Percentiles rank a stretch among this genome's conserved stretches.
Conservation (phyloP, 2,797 vertebrate species). For the Strix occidentalis region DNA sequence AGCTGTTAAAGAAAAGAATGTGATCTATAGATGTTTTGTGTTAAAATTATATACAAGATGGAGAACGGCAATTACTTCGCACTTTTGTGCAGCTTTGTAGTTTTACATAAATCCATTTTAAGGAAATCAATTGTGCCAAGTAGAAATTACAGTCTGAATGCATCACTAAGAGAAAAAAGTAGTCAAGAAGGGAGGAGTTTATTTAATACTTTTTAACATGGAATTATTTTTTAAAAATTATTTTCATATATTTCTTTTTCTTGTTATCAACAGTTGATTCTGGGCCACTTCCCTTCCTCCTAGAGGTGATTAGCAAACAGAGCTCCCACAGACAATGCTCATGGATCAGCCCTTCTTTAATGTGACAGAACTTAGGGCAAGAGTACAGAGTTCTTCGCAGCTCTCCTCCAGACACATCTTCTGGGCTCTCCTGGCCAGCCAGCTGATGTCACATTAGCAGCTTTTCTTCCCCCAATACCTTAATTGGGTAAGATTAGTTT, state of each 20-base stretch:
- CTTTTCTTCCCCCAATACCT: neutral
- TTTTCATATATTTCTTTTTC: neutral
- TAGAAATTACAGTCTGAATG: neutral
- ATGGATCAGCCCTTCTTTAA: neutral
- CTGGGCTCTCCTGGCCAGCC: neutral
- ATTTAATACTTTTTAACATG: neutral
- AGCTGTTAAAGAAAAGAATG: neutral
- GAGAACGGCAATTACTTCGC: neutral
- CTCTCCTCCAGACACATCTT: constrained; percentile 13
- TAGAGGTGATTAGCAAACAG: neutral
- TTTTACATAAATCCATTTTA: constrained; percentile 18
- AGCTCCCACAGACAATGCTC: neutral
- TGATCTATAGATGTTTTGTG: neutral
- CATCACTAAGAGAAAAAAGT: neutral
- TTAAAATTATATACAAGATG: neutral
- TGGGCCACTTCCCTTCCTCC: neutral
- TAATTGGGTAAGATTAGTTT: neutral
- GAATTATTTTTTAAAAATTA: neutral
- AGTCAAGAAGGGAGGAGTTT: neutral
- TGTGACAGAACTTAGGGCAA: neutral
- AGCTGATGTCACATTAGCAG: neutral
- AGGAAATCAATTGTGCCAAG: neutral
- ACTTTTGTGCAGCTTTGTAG: neutral
- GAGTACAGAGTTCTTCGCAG: neutral
- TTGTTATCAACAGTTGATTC: neutral